Evolutionary conservation across 2,888 invertebrate genomes (phyloP).

Genomic region (Stenolophus ochropezus): DNA sequence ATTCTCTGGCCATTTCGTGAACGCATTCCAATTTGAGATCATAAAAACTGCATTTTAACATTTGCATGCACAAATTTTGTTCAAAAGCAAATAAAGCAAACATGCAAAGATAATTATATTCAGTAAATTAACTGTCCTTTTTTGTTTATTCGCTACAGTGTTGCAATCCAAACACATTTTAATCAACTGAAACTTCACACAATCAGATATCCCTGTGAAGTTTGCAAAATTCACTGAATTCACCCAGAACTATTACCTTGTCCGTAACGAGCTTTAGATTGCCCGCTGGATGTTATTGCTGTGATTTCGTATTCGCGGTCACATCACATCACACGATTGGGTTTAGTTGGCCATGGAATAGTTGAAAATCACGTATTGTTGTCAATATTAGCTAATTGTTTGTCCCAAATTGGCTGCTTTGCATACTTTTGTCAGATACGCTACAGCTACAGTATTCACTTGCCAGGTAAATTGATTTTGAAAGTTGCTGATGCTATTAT

Average conservation of each 20-base stretch:
- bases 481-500: not conserved
- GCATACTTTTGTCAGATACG: not conserved
- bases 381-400: conserved; percentile 41
- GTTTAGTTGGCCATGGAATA: conserved; percentile 36
- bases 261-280: conserved; percentile 48
- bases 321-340: conserved; percentile 47
- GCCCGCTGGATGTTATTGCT: conserved; percentile 9
- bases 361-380: conserved; percentile 52
- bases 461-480: conserved; percentile 14
- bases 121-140: not conserved
- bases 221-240: conserved; percentile 23
- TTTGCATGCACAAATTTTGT: conserved; percentile 19
- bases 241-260: not conserved
- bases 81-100: not conserved
- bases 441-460: not conserved
- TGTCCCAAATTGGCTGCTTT: conserved; percentile 18
- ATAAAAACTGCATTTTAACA: not conserved
- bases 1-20: not conserved
- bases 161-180: conserved; percentile 11
- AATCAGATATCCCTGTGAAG: conserved; percentile 27
- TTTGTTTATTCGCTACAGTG: not conserved
- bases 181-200: conserved; percentile 19
- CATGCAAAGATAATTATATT: conserved; percentile 26
- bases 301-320: conserved; percentile 36
- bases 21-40: not conserved